Evolutionary conservation across 2,113 vertebrate species (phyloP), one percentile per base, ranked within the genome.

Genomic region (Elgaria multicarinata): DNA sequence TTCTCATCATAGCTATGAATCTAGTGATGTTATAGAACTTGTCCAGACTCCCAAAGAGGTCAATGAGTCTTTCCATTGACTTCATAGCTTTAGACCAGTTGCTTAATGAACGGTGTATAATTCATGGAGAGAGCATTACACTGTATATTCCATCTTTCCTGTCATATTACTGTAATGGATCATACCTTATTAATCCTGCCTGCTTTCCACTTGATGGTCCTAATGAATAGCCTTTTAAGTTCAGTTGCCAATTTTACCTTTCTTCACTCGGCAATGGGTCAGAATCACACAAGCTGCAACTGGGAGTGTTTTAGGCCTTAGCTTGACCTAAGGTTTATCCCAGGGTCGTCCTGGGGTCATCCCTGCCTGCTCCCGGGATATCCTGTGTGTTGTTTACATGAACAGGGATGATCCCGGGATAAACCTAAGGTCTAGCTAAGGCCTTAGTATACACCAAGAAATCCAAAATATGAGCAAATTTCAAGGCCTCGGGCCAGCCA

Each of bases 171-270:
- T 72, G 62, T 62, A 77, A 82, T 78, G 71, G 87, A 89, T 33
- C 58, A 62, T n/a, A 71, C 55, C 80, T 77, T 92, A 83, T 89
- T 89, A 92, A 87, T 64, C 44, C 42, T 89, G 58, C 44, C 53
- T 67, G n/a, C 44, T 84, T 77, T 83, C 39, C 55, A 75, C 39
- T 67, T 89, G 81, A 89, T 83, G 42, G 77, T 64, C 87, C 81
- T 84, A 89, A 84, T 67, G 82, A 44, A 84, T 53, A 89, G 62
- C 22, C 78, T 74, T 82, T 58, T 82, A 24, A 33, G 20, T 72
- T 82, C 12, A 24, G 67, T 88, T 74, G 87, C 75, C 82, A 89
- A 71, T 78, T 89, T 64, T 69, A 89, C 46, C 62, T 89, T 69
- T 78, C 75, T 78, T 24, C n/a, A 1, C 46, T 78, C n/a, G n/a